Conservation (phyloP, 1,140 invertebrate species). For the Spodoptera litura region DNA sequence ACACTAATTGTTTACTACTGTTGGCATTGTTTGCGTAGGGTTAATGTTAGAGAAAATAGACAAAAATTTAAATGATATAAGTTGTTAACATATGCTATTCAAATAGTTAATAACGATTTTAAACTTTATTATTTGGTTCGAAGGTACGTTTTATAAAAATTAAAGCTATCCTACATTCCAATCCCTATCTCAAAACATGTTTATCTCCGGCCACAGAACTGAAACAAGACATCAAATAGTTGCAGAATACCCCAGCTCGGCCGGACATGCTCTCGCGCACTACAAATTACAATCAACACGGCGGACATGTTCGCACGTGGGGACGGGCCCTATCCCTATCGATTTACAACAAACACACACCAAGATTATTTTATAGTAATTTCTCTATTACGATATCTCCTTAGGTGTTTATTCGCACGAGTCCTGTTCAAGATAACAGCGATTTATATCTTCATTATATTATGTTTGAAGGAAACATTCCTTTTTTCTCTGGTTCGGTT, state of each 20-base stretch:
- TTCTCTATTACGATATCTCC: conserved; percentile 77
- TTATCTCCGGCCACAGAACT: conserved; percentile 4
- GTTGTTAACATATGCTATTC: neutral
- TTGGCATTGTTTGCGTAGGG: neutral
- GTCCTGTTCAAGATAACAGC: conserved; percentile 42
- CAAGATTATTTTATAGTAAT: conserved; percentile 76
- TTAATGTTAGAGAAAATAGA: no score
- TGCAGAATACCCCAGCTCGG: conserved; percentile 58
- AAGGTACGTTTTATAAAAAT: conserved; percentile 1
- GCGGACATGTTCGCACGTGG: conserved; percentile 78
- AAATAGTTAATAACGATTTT: neutral
- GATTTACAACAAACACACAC: conserved; percentile 73
- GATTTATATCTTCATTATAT: conserved; percentile 50
- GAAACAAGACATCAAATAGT: conserved; percentile 48
- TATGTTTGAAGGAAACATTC: conserved; percentile 26
- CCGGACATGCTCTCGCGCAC: conserved; percentile 72
- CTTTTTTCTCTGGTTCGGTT: conserved; percentile 26
- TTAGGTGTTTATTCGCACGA: conserved; percentile 45
- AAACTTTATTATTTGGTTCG: neutral
- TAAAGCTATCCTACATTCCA: no score
- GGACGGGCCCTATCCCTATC: conserved; percentile 70
- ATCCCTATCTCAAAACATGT: conserved; percentile 7
- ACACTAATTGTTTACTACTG: conserved; percentile 31
- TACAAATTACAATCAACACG: conserved; percentile 85
- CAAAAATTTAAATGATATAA: no score